phyloP scores from a whole-genome alignment of 2,113 vertebrate genomes.

The Ptyas mucosa region DNA sequence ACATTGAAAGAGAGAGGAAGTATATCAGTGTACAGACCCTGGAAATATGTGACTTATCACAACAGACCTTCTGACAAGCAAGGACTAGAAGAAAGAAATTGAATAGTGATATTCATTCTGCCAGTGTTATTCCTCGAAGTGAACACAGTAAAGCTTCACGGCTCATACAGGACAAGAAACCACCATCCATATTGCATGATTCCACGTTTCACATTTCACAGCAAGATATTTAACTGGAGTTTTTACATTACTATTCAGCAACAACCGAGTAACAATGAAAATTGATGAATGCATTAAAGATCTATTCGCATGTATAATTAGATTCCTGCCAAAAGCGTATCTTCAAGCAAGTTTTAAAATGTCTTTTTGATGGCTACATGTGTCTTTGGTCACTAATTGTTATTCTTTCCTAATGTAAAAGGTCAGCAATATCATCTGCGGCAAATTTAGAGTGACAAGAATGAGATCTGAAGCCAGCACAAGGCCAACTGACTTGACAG shows the following conservation, averaged over 20 bases:
- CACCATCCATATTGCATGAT: constrained; percentile 62
- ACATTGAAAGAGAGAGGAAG: constrained; percentile 73
- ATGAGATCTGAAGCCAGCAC: constrained; percentile 54
- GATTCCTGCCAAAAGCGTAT: constrained; percentile 60
- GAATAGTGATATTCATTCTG: constrained; percentile 42
- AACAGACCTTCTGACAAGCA: constrained; percentile 70
- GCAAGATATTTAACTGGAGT: constrained; percentile 60
- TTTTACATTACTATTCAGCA: constrained; percentile 68
- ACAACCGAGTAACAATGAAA: constrained; percentile 72
- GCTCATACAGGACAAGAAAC: constrained; percentile 65
- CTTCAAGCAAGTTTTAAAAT: constrained; percentile 67
- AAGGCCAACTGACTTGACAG: constrained; percentile 49
- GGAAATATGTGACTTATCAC: constrained; percentile 65
- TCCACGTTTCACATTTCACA: constrained; percentile 66
- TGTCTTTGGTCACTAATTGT: constrained; percentile 65
- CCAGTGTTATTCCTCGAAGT: constrained; percentile 59
- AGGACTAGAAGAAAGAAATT: constrained; percentile 55
- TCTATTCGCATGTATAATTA: constrained; percentile 44
- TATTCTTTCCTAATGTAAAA: constrained; percentile 59
- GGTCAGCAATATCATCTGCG: constrained; percentile 55
- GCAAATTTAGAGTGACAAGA: constrained; percentile 54
- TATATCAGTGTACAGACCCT: constrained; percentile 69
- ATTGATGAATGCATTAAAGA: constrained; percentile 70
- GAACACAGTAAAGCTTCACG: constrained; percentile 55
- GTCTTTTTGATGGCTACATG: constrained; percentile 65